These are phyloP conservation scores for Agrochola lota DNA, from an alignment of 2,888 invertebrate genomes.

Conservation along the genomic window DNA sequence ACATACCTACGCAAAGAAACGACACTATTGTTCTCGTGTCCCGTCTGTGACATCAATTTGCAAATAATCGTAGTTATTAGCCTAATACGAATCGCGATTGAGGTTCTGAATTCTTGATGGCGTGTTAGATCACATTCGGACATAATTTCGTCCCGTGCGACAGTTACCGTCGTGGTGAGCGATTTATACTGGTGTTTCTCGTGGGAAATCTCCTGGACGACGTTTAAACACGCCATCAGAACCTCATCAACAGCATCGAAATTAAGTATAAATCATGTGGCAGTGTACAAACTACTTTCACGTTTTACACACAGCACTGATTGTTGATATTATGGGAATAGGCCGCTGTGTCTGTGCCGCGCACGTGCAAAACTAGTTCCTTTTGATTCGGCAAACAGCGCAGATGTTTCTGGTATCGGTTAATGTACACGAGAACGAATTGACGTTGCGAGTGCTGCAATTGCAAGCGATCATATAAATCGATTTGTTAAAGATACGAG, in stretches of 20 bases:
- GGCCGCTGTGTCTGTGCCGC: constrained; percentile 55
- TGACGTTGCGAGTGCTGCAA: constrained; percentile 74
- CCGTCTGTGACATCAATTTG: constrained; percentile 76
- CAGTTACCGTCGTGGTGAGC: constrained; percentile 43
- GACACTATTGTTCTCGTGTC: constrained; percentile 77
- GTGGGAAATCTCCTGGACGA: constrained; percentile 73
- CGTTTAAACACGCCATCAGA: constrained; percentile 71
- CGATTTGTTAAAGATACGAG: constrained; percentile 80
- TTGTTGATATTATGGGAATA: constrained; percentile 63
- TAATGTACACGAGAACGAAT: constrained; percentile 73
- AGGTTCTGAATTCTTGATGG: constrained; percentile 65
- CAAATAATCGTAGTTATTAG: constrained; percentile 79
- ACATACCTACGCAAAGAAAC: constrained; percentile 69
- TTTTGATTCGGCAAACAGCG: constrained; percentile 70
- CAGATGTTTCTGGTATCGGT: constrained; percentile 71
- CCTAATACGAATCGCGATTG: constrained; percentile 71
- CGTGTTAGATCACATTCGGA: constrained; percentile 59
- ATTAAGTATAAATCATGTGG: constrained; percentile 62
- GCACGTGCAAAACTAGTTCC: constrained; percentile 72
- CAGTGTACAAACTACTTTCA: constrained; percentile 67
- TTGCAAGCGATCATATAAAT: constrained; percentile 78
- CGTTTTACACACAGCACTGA: constrained; percentile 55
- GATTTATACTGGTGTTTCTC: constrained; percentile 67
- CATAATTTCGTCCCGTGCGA: constrained; percentile 56
- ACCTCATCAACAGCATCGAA: constrained; percentile 72